Evolutionary conservation across 2,888 invertebrate species (phyloP).

Genomic region (Heteropelma amictum): DNA sequence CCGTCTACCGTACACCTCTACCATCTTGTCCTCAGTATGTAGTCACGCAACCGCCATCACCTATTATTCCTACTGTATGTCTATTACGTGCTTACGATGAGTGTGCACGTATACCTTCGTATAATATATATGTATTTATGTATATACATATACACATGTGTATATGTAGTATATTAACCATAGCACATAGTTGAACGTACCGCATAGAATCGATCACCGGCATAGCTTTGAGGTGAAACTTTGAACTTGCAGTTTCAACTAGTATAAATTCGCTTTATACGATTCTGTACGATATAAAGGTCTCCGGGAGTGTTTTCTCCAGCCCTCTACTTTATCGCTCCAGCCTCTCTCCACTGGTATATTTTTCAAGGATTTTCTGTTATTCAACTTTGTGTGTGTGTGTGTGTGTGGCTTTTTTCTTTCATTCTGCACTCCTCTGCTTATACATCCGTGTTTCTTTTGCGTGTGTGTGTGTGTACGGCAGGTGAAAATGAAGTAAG

Average conservation of each 20-base stretch:
- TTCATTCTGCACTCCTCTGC: no score
- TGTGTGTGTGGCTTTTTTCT: no score
- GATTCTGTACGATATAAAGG: constrained; percentile 10
- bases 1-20: constrained; percentile 1
- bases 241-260: constrained; percentile 31
- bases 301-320: constrained; percentile 21
- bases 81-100: neutral
- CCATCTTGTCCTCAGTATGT: constrained; percentile 4
- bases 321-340: constrained; percentile 20
- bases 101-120: neutral
- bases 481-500: neutral
- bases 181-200: constrained; percentile 20
- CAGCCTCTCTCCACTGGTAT: constrained; percentile 1
- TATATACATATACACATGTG: neutral
- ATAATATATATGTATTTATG: neutral
- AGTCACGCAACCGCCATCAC: constrained; percentile 22
- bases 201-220: constrained; percentile 39
- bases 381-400: constrained; percentile 1
- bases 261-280: constrained; percentile 48
- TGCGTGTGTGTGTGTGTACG: neutral
- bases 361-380: constrained; percentile 37
- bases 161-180: neutral
- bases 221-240: constrained; percentile 50
- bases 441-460: no score
- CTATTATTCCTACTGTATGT: constrained; percentile 19